These are phyloP conservation scores for Drosophila sechellia DNA, from an alignment of 1,140 invertebrate genomes.

Conservation along the genomic window DNA sequence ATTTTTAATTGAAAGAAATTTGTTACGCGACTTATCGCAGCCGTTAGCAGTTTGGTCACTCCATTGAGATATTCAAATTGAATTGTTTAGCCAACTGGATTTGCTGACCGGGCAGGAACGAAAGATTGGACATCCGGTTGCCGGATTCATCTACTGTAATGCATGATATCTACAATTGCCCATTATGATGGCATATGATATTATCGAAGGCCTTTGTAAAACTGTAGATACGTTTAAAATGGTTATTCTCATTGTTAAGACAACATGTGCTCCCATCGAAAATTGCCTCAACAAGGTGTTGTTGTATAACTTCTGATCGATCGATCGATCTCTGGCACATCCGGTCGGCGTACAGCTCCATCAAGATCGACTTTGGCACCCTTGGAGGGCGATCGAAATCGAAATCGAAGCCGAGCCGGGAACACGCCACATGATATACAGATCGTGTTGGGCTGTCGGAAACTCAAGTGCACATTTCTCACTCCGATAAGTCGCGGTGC, in stretches of 20 bases:
- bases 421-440: constrained; percentile 48
- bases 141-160: neutral
- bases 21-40: constrained; percentile 61
- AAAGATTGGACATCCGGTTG: constrained; percentile 21
- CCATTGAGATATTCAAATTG: constrained; percentile 51
- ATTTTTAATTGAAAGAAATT: constrained; percentile 67
- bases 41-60: constrained; percentile 47
- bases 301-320: constrained; percentile 10
- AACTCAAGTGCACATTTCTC: constrained; percentile 75
- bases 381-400: constrained; percentile 30
- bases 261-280: no score
- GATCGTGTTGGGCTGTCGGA: constrained; percentile 64
- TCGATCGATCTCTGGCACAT: constrained; percentile 33
- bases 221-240: no score
- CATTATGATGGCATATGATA: no score
- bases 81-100: constrained; percentile 31
- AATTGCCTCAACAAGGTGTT: neutral
- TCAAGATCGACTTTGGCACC: constrained; percentile 24
- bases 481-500: constrained; percentile 64
- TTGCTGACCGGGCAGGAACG: neutral
- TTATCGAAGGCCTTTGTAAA: no score
- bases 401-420: constrained; percentile 25
- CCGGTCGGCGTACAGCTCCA: constrained; percentile 16
- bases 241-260: no score
- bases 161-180: no score